Percentiles rank a stretch among this genome's conserved stretches.
phyloP scores from a whole-genome alignment of 2,113 vertebrate genomes.

The Thermophis baileyi region DNA sequence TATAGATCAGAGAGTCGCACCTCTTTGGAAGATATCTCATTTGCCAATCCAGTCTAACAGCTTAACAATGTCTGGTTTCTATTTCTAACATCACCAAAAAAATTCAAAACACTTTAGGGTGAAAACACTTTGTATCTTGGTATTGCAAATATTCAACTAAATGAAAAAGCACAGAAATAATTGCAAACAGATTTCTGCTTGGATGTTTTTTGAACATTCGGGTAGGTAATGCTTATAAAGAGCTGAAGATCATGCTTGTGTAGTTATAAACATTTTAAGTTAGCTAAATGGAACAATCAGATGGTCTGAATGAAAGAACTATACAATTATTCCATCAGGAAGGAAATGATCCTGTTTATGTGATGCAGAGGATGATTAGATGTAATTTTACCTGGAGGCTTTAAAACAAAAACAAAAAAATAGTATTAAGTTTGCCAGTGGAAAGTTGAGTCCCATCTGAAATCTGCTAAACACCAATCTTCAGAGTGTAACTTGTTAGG shows the following conservation, averaged over 20 bases:
- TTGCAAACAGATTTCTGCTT: neutral
- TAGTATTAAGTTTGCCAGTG: neutral
- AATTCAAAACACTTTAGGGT: neutral
- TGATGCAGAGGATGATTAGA: neutral
- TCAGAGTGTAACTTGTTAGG: neutral
- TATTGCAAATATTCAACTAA: neutral
- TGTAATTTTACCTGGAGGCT: neutral
- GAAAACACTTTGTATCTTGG: neutral
- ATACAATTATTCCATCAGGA: neutral
- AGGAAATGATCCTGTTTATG: neutral
- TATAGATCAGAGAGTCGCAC: neutral
- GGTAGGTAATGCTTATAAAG: neutral
- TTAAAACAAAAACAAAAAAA: neutral
- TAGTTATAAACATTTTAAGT: neutral
- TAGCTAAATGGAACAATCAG: neutral
- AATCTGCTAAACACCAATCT: neutral
- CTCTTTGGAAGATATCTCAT: neutral
- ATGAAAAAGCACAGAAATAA: neutral
- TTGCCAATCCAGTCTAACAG: neutral
- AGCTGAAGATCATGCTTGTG: neutral
- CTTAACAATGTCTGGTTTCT: neutral
- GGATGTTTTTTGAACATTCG: neutral
- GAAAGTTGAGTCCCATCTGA: neutral
- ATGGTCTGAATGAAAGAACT: neutral
- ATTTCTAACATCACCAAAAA: neutral